These are phyloP conservation scores for Sapajus apella DNA, from an alignment of 2,113 vertebrate genomes.

Conservation along the genomic window DNA sequence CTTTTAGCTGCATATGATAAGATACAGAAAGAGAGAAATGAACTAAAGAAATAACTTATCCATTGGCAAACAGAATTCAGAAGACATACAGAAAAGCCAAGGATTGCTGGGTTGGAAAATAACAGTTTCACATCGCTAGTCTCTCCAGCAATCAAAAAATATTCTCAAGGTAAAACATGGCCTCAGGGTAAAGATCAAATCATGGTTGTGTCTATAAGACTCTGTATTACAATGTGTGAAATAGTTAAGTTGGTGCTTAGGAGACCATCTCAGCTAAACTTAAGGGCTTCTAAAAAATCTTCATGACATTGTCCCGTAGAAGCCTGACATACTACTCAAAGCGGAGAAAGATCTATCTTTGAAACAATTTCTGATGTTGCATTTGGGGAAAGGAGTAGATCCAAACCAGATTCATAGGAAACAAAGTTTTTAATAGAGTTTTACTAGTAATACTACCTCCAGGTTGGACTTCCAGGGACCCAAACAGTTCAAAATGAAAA, in stretches of 20 bases:
- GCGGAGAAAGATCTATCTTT: not conserved
- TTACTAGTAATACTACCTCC: slow-evolving; percentile 35
- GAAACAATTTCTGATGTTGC: slow-evolving; percentile 5
- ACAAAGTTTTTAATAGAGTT: not conserved
- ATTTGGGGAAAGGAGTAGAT: slow-evolving; percentile 31
- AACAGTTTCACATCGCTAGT: not conserved
- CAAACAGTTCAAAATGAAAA: slow-evolving; percentile 54
- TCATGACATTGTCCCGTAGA: not conserved
- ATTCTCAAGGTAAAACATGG: slow-evolving; percentile 40
- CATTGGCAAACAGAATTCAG: slow-evolving; percentile 27
- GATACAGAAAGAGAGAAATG: not conserved
- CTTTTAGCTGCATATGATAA: not conserved
- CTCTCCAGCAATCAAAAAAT: slow-evolving; percentile 35
- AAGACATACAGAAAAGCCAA: slow-evolving; percentile 22
- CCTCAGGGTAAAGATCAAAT: slow-evolving; percentile 34
- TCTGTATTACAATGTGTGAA: slow-evolving; percentile 21
- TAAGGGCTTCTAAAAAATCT: not conserved
- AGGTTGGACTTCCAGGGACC: not conserved
- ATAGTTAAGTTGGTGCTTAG: slow-evolving; percentile 37
- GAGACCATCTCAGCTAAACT: slow-evolving; percentile 41
- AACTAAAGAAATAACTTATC: slow-evolving; percentile 10
- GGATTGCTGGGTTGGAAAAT: slow-evolving; percentile 34
- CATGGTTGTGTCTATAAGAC: not conserved
- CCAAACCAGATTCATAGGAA: not conserved
- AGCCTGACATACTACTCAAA: slow-evolving; percentile 1